A percentile compares a stretch with the other conserved stretches of the same genome.
Conservation (phyloP, 2,888 invertebrate genomes). For the Mechanitis messenoides region DNA sequence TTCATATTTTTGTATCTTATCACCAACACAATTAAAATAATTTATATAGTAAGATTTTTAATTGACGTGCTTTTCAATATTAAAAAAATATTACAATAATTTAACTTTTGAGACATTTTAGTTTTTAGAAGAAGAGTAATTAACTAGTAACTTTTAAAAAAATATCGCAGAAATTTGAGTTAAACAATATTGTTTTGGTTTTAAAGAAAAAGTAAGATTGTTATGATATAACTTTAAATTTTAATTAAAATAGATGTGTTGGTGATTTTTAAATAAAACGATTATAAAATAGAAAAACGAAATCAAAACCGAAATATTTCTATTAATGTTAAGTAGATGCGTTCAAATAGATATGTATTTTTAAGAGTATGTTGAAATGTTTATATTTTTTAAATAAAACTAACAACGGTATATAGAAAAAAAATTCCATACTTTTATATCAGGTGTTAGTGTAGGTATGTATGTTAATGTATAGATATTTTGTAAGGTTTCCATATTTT, state of each 20-base stretch:
- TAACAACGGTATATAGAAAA: conserved; percentile 30
- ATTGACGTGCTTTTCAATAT: conserved; percentile 2
- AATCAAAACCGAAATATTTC: conserved; percentile 29
- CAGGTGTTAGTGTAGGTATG: conserved; percentile 44
- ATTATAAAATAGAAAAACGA: conserved; percentile 9
- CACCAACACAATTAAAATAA: conserved; percentile 3
- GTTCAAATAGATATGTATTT: conserved; percentile 51
- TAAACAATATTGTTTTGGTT: no score
- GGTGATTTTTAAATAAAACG: not conserved
- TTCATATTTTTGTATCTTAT: conserved; percentile 14
- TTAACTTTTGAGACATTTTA: no score
- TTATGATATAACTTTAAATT: not conserved
- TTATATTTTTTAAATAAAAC: conserved; percentile 18
- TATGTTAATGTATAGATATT: conserved; percentile 60
- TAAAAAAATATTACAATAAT: no score
- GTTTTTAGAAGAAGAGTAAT: no score
- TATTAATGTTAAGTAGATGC: conserved; percentile 36
- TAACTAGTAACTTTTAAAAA: no score
- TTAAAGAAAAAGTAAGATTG: no score
- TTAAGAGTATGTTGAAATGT: conserved; percentile 37
- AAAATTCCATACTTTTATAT: conserved; percentile 67
- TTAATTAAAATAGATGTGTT: not conserved
- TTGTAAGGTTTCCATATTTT: conserved; percentile 55
- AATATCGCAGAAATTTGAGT: no score
- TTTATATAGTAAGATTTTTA: not conserved